Percentiles rank a stretch among this genome's conserved stretches.
These are phyloP conservation scores for Mustela nigripes DNA, from an alignment of 2,113 vertebrate species.

Conservation along the genomic window DNA sequence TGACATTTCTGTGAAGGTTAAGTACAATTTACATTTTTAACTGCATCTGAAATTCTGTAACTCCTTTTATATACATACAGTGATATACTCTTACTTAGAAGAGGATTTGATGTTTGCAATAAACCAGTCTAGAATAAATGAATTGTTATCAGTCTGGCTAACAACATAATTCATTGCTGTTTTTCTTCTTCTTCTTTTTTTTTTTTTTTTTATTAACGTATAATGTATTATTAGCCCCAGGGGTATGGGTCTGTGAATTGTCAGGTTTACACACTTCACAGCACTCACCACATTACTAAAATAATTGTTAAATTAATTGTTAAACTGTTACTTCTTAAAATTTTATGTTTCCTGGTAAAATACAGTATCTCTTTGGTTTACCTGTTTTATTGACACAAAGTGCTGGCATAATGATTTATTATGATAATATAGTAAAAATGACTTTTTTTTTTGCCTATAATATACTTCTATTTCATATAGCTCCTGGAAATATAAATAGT, in stretches of 20 bases:
- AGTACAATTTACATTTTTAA: not conserved
- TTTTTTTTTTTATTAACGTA: too few relatives aligned
- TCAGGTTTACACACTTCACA: too few relatives aligned
- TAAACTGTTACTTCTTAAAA: not conserved
- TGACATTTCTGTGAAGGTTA: not conserved
- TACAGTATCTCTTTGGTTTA: not conserved
- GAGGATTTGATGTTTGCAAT: not conserved
- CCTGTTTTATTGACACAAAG: not conserved
- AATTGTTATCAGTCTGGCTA: not conserved
- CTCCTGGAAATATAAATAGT: not conserved
- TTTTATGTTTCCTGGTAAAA: not conserved
- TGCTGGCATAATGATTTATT: not conserved
- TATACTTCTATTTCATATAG: not conserved
- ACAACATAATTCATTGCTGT: not conserved
- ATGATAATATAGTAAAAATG: not conserved
- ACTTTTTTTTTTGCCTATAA: not conserved
- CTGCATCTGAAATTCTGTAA: not conserved
- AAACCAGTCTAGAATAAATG: not conserved
- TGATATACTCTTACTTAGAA: not conserved
- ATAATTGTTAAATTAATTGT: not conserved
- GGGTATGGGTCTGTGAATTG: too few relatives aligned
- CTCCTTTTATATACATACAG: not conserved
- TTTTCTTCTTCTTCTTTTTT: too few relatives aligned
- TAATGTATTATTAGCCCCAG: too few relatives aligned
- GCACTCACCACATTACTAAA: too few relatives aligned